Percentiles rank a stretch among this genome's conserved stretches.
phyloP scores from a whole-genome alignment of 2,888 invertebrate species.

The Eupithecia centaureata region DNA sequence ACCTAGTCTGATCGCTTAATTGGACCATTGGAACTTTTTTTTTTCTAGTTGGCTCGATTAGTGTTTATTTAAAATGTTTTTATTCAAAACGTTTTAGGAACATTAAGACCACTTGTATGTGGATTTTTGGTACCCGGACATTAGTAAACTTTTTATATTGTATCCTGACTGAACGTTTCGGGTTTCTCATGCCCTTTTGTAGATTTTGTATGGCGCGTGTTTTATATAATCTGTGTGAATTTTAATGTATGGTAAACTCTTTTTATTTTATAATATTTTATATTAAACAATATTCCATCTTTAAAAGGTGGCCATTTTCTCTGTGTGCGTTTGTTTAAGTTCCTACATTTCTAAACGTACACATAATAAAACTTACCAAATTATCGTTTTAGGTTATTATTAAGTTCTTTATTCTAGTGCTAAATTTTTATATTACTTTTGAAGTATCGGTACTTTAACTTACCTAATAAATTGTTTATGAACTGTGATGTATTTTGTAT shows the following conservation, averaged over 20 bases:
- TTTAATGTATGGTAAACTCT: constrained; percentile 50
- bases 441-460: constrained; percentile 74
- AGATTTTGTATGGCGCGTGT: constrained; percentile 64
- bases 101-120: too few relatives aligned
- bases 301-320: constrained; percentile 63
- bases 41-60: background rate
- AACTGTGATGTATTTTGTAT: constrained; percentile 85
- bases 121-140: constrained; percentile 21
- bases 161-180: constrained; percentile 71
- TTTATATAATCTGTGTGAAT: constrained; percentile 52
- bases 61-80: background rate
- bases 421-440: constrained; percentile 67
- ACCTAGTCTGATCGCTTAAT: background rate
- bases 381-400: constrained; percentile 65
- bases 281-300: constrained; percentile 50
- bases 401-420: constrained; percentile 64
- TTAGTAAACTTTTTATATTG: constrained; percentile 59
- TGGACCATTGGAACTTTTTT: background rate
- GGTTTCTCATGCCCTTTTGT: constrained; percentile 61
- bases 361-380: constrained; percentile 76
- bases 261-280: constrained; percentile 41
- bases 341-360: constrained; percentile 75
- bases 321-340: constrained; percentile 66
- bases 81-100: background rate
- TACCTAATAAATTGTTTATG: constrained; percentile 80